Percentiles rank a stretch among this genome's conserved stretches.
phyloP scores from a whole-genome alignment of 2,888 invertebrate species.

The Stegana nigrithorax region DNA sequence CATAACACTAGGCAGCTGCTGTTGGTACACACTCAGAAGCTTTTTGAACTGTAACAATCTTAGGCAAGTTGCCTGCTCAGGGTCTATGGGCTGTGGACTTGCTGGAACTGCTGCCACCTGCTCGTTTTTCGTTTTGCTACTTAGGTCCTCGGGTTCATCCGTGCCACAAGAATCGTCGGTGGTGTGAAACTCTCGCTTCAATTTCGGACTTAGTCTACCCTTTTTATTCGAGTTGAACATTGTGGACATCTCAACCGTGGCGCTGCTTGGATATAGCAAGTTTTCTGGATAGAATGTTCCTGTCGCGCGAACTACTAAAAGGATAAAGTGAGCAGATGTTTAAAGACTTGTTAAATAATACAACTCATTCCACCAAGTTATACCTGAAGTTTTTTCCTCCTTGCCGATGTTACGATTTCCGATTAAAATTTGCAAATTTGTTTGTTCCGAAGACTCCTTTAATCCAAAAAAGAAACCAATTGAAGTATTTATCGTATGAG shows the following conservation, averaged over 20 bases:
- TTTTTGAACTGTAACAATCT: conserved; percentile 52
- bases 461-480: background rate
- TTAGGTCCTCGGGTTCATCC: conserved; percentile 52
- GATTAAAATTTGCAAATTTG: background rate
- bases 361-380: background rate
- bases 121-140: conserved; percentile 34
- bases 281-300: conserved; percentile 67
- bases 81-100: background rate
- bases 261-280: conserved; percentile 23
- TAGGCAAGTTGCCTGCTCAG: conserved; percentile 26
- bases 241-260: no score
- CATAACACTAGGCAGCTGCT: conserved; percentile 39
- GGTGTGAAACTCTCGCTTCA: no score
- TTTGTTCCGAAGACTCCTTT: background rate
- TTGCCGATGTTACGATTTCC: background rate
- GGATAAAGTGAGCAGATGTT: background rate
- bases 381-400: conserved; percentile 8
- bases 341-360: background rate
- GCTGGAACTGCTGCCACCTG: background rate
- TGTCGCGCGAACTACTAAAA: conserved; percentile 64
- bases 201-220: no score
- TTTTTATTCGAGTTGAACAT: no score
- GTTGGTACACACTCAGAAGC: conserved; percentile 42
- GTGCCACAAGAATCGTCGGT: background rate
- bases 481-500: no score